Evolutionary conservation across 2,113 vertebrate genomes (phyloP), one percentile per base, ranked within the genome.

Genomic region (Chauna torquata): DNA sequence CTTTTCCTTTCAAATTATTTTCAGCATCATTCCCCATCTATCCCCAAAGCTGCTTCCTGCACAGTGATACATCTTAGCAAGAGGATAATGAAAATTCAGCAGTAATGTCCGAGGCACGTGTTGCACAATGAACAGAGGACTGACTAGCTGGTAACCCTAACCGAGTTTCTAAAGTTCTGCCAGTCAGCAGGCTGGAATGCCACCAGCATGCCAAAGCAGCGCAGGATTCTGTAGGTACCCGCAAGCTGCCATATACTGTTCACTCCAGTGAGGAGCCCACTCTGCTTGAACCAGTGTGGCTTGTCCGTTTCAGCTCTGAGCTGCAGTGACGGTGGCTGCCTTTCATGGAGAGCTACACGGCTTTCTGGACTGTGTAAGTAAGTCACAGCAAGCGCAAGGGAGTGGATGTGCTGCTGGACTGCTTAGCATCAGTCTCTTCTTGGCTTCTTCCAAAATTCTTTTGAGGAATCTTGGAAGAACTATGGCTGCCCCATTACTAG

Each of bases 41-140:
- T 88, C 69, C 91, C 62, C 49, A 86, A 90, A 93, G 49, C 76
- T 89, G 58, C 61, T 90, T 86, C 65, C 85, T 72, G 82, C 76
- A 38, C 45, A 20, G 52, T 34, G 79, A 64, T 12, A 13, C 15
- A 45, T 91, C 75, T 87, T 12, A 70, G 75, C 42, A 22, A 22
- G 49, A 44, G 49, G 49, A 45, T n/a, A 72, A 69, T 9, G 45
- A 69, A 32, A 50, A 70, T 5, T 13, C 58, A 82, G 54, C 78
- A 49, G 40, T 12, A 38, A 44, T 5, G 2, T 34, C 49, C 59
- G 30, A 32, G 55, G 5, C 54, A 30, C 12, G 0, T 2, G 38
- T 47, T 78, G 74, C 52, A 75, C 82, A 44, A 2, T 5, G 47
- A 64, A 13, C 75, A 74, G 70, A 44, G 66, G 9, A 42, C 66